Evolutionary conservation across 2,113 vertebrate species (phyloP), one percentile per base, ranked within the genome.

Genomic region (Lampris incognitus): DNA sequence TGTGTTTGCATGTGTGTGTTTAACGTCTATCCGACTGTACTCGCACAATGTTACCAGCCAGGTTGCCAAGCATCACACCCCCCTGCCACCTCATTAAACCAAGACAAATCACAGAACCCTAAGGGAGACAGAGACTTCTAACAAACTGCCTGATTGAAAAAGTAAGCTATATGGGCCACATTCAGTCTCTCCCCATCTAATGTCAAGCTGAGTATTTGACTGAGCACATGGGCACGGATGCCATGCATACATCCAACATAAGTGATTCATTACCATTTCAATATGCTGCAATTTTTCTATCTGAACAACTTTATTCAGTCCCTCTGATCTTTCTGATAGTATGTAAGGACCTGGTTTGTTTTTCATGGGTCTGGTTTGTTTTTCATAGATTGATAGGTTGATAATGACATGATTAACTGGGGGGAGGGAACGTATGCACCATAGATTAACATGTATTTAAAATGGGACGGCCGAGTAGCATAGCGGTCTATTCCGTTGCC

Each of bases 141-240:
- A 78, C 58, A 74, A 71, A 65, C 72, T 13, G 71, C 69, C 81
- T 84, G 85, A 88, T 89, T 90, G 24, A 88, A 90, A 90, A 85
- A 83, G 69, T 61, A 57, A 87, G 77, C 84, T 71, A 58, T 79
- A 78, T 59, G 83, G 73, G 78, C 59, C 55, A 46, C 60, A 83
- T 48, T 71, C 50, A 60, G 11, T 54, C 62, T 13, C 70, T 50
- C 61, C 44, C 65, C 42, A 61, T 1, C 9, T 24, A 24, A 24
- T 24, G 24, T 24, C 50, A 1, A 46, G 41, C 69, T 24, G 54
- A 49, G 50, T 42, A 72, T 79, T 63, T 72, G 74, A 84, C 39
- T 61, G 69, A 36, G 64, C 74, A 74, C 58, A 11, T 44, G 41
- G 0, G 2, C 50, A 42, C 2, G 41, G 64, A 39, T 13, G 44